Conservation (phyloP, 2,113 vertebrate species). For the Mustela nigripes region DNA sequence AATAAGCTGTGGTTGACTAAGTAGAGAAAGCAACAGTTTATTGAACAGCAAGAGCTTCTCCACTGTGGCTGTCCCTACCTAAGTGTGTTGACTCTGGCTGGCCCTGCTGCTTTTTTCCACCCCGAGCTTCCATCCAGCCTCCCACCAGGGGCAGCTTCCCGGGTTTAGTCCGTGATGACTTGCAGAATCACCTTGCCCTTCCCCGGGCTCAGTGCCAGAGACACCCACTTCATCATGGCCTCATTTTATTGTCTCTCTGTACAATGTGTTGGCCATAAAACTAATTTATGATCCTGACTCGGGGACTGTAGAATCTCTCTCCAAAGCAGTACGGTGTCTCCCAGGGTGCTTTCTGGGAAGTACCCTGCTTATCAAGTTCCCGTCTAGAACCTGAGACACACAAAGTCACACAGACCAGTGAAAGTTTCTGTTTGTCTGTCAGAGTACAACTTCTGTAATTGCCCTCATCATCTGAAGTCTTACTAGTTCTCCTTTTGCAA, state of each 20-base stretch:
- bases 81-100: neutral
- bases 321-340: neutral
- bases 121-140: neutral
- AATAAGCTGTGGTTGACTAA: neutral
- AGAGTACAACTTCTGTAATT: conserved; percentile 30
- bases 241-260: neutral
- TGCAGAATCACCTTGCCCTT: neutral
- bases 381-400: neutral
- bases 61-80: neutral
- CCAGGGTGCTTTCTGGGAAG: neutral
- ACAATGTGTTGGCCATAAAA: neutral
- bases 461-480: neutral
- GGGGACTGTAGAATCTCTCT: neutral
- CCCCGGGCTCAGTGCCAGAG: neutral
- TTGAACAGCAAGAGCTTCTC: neutral
- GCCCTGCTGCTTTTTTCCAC: neutral
- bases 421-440: conserved; percentile 15
- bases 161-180: neutral
- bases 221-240: neutral
- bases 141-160: too few species aligned
- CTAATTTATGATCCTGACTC: neutral
- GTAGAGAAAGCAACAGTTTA: neutral
- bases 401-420: conserved; percentile 3
- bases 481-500: neutral
- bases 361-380: neutral